A percentile compares a stretch with the other conserved stretches of the same genome.
Conservation (phyloP, 2,888 invertebrate genomes). For the Hirtodrosophila trivittata region DNA sequence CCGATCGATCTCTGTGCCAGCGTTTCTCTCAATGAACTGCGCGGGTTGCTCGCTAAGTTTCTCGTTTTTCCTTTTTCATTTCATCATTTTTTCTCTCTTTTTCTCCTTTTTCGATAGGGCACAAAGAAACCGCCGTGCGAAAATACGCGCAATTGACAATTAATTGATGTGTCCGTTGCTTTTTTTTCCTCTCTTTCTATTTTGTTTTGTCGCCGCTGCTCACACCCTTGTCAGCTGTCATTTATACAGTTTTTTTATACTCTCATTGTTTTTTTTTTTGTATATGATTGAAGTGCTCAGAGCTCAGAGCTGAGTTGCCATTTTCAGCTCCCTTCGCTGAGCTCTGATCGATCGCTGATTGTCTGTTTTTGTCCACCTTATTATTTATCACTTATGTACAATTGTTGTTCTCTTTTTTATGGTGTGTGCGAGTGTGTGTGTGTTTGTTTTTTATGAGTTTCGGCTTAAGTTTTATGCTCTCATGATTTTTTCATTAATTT, state of each 20-base stretch:
- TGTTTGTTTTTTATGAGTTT: constrained; percentile 40
- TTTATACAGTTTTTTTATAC: constrained; percentile 37
- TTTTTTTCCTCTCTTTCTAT: constrained; percentile 39
- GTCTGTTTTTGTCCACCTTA: constrained; percentile 51
- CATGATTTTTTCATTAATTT: constrained; percentile 74
- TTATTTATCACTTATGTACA: constrained; percentile 74
- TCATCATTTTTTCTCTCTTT: constrained; percentile 5
- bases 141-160: constrained; percentile 79
- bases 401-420: constrained; percentile 49
- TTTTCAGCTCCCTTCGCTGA: constrained; percentile 39
- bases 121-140: constrained; percentile 78
- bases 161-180: constrained; percentile 78
- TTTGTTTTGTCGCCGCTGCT: constrained; percentile 48
- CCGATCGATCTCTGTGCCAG: constrained; percentile 19
- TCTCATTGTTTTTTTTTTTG: constrained; percentile 36
- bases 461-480: constrained; percentile 65
- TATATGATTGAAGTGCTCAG: constrained; percentile 64
- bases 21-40: constrained; percentile 66
- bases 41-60: constrained; percentile 34
- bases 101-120: constrained; percentile 30
- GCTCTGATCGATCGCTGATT: constrained; percentile 45
- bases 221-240: constrained; percentile 79
- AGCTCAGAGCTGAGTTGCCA: constrained; percentile 25
- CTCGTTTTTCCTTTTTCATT: neutral
- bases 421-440: constrained; percentile 19